These are phyloP conservation scores for Parotocinclus haroldoi DNA, from an alignment of 2,797 vertebrate species.

Conservation along the genomic window DNA sequence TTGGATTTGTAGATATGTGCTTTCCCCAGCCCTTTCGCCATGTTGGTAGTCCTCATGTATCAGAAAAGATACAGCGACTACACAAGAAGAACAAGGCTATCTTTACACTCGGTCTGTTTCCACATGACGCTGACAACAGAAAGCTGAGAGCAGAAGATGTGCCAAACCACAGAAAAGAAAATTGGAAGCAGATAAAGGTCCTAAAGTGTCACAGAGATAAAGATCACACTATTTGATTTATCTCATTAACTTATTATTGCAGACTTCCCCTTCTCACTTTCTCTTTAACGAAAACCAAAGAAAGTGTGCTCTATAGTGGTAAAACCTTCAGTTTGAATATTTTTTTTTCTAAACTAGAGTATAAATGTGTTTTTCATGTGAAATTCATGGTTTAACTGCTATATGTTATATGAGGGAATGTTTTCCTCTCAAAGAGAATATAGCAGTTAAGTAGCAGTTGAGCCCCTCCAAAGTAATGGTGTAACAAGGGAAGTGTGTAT, in stretches of 20 bases:
- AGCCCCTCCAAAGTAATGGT: neutral
- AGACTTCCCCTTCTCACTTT: neutral
- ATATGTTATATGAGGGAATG: too few relatives aligned
- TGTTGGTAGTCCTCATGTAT: too few relatives aligned
- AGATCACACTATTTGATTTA: neutral
- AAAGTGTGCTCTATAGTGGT: neutral
- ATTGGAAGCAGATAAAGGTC: slow-evolving; percentile 38
- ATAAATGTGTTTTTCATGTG: neutral
- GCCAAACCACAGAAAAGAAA: slow-evolving; percentile 49
- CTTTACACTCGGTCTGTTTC: slow-evolving; percentile 35
- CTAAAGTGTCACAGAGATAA: slow-evolving; percentile 5
- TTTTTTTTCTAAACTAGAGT: neutral
- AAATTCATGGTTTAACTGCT: slow-evolving; percentile 1
- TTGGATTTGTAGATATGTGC: too few relatives aligned
- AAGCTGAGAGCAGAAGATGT: slow-evolving; percentile 39
- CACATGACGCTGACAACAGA: slow-evolving; percentile 21
- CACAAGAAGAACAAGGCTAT: slow-evolving; percentile 43
- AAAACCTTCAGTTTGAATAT: neutral
- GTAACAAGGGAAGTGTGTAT: slow-evolving; percentile 3
- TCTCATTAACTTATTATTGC: slow-evolving; percentile 6
- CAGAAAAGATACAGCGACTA: too few relatives aligned
- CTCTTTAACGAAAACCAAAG: neutral
- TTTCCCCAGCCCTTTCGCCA: too few relatives aligned
- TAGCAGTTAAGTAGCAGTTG: too few relatives aligned
- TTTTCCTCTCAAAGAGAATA: too few relatives aligned